Percentiles rank a stretch among this genome's conserved stretches.
Conservation (phyloP, 2,113 vertebrate species). For the Ameiurus melas region DNA sequence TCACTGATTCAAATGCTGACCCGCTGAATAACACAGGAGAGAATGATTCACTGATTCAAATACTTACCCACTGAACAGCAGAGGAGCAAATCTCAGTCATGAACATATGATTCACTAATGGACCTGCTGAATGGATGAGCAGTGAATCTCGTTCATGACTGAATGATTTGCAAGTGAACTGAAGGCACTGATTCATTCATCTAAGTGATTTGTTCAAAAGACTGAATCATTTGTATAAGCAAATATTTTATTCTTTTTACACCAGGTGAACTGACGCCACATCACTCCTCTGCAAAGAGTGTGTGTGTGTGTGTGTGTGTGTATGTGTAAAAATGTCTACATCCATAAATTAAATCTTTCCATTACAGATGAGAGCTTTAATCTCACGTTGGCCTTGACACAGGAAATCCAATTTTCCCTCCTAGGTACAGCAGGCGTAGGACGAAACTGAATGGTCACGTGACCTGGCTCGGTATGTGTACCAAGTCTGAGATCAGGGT, state of each 20-base stretch:
- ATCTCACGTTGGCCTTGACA: not conserved
- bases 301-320: constrained; percentile 2
- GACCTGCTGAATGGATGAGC: not conserved
- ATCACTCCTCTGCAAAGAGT: not conserved
- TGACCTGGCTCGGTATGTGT: not conserved
- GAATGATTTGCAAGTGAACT: not conserved
- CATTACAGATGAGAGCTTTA: not conserved
- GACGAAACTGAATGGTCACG: not conserved
- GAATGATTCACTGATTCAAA: not conserved
- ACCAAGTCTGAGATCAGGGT: not conserved
- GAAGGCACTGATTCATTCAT: not conserved
- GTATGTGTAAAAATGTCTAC: not conserved
- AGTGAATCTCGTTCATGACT: not conserved
- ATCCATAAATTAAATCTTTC: not conserved
- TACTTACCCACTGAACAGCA: not conserved
- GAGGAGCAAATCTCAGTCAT: not conserved
- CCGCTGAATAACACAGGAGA: not conserved
- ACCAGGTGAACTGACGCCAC: not conserved
- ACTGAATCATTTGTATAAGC: not conserved
- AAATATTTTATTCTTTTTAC: not conserved
- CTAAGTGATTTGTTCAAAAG: not conserved
- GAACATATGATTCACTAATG: not conserved
- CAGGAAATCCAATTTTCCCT: not conserved
- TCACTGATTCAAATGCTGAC: not conserved
- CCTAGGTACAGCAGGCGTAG: not conserved